Base-by-base conservation (phyloP, 2,797 vertebrate species). In the Miichthys miiuy region DNA sequence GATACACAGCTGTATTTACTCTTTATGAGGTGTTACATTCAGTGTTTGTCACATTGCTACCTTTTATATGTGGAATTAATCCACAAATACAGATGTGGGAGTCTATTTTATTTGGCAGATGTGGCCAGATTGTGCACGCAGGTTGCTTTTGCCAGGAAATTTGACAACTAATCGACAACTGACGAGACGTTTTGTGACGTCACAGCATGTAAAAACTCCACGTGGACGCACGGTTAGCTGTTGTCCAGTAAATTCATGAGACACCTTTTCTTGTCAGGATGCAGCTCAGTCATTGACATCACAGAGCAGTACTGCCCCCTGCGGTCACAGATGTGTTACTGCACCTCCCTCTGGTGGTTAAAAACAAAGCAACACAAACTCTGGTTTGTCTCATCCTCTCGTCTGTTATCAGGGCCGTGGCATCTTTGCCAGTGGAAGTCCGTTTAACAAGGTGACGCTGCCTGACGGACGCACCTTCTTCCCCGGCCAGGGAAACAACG, bases 401-500 rank as follows among this genome's bases (percentile, higher is more conserved):
- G 2, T 27, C 18, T 75, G 46, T 52, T 13, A 8, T 80, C 92
- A 99, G 98, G 98, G 97, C 34, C 96, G 96, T 50, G 97, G 96
- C 11, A 97, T 99, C 88, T 99, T 99, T 85, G 98, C 98, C 20
- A 99, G 98, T 0, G 98, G 98, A 64, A 99, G 98, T 89, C 98
- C 98, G 0, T 99, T 99, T 73, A 60, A 95, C 30, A 97, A 96
- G 68, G 98, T 99, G 42, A 97, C 96, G 2, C 95, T 99, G 81
- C 87, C 96, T 25, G 95, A 93, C 0, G 98, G 98, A 47, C 97
- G 96, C 86, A 96, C 95, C 82, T 99, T 99, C 94, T 95, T 95
- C 91, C 98, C 98, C 0, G 98, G 98, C 4, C 98, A 99, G 89
- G 98, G 98, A 73, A 99, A 99, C 95, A 99, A 99, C 0, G 96